Base-by-base conservation (phyloP, 2,797 vertebrate genomes). In the Rhinogobio ventralis region DNA sequence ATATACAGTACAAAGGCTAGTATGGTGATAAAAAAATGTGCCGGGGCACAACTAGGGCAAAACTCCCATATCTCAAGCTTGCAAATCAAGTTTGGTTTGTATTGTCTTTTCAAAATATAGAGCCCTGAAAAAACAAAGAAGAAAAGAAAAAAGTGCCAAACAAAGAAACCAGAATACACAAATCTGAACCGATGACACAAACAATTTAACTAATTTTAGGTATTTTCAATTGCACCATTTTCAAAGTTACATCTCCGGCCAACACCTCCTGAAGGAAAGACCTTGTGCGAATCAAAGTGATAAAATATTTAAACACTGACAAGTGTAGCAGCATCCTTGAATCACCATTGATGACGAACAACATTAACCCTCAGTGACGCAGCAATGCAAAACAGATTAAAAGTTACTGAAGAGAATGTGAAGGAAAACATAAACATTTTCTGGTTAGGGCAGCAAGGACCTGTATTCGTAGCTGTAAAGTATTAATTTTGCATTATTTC, bases 61-160 rank as follows among this genome's bases (percentile, higher is more conserved):
- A 72, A 55, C 57, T 66, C 13, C 28, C 6, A 51, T 75, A 78
- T 81, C 68, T 86, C 67, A 69, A 75, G 60, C 78, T 64, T 78
- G 64, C 79, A 28, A 79, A 86, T 80, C 57, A 75, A 64, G 20
- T 45, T 49, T 75, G 71, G 28, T 36, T 66, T 83, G 23, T 33
- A 9, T 20, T 51, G 39, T 33, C 13, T 46, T 20, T 67, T 62
- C 39, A 81, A 72, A 81, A 42, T 14, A 33, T 25, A 60, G 15
- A 81, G 33, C 55, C 23, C 36, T 33, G 36, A 68, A 4, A 74
- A 82, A 72, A 60, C 11, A 46, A 33, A 62, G 57, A 45, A 15
- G 2, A 25, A 55, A 67, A 71, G 11, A 81, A 45, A 71, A 62
- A n/a, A 33, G 23, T 42, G 68, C 39, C n/a, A 71, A 20, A 28